These are phyloP conservation scores for Crocidura indochinensis DNA, from an alignment of 2,797 vertebrate species.

Conservation along the genomic window DNA sequence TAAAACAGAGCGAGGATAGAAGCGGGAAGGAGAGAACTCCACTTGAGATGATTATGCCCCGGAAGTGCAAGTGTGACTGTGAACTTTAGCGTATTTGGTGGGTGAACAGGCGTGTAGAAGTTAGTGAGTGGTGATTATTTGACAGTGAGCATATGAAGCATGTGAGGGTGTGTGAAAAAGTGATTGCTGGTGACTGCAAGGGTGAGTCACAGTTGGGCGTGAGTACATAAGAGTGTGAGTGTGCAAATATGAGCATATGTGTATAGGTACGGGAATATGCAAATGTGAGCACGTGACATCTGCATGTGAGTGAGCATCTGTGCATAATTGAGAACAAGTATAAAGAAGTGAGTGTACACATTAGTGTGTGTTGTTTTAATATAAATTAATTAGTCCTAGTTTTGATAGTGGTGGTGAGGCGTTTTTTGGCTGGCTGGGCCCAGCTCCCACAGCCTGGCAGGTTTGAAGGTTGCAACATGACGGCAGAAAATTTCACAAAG, in stretches of 20 bases:
- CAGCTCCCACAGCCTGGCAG: too few species aligned
- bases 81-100: not conserved
- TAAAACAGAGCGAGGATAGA: not conserved
- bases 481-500: too few species aligned
- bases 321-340: too few species aligned
- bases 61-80: not conserved
- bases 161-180: not conserved
- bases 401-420: too few species aligned
- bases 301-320: not conserved
- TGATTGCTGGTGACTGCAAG: not conserved
- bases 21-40: not conserved
- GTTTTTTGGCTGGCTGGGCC: too few species aligned
- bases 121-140: too few species aligned
- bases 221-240: not conserved
- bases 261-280: not conserved
- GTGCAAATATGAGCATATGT: not conserved
- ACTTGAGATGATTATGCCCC: fast-evolving
- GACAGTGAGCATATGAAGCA: too few species aligned
- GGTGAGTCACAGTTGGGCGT: not conserved
- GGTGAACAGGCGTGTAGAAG: too few species aligned
- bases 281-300: not conserved
- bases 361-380: too few species aligned
- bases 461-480: too few species aligned
- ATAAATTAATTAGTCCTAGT: too few species aligned
- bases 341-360: too few species aligned